Conservation (phyloP, 2,797 vertebrate genomes). For the Bradypus variegatus region DNA sequence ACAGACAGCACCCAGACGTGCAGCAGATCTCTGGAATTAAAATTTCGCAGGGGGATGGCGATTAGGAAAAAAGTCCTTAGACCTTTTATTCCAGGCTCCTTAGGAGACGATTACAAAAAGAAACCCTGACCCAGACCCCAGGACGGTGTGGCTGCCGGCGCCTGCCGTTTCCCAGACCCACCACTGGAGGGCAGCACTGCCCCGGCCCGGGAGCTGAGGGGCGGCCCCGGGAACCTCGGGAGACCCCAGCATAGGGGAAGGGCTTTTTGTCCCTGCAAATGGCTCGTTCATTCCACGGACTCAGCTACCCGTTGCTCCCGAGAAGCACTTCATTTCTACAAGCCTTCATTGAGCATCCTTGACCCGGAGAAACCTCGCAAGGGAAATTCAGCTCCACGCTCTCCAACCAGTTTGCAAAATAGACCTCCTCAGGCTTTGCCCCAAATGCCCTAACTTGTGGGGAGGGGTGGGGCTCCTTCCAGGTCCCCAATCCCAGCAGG, state of each 20-base stretch:
- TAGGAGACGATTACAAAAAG: background rate
- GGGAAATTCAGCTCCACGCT: background rate
- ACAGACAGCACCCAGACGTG: background rate
- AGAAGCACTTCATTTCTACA: background rate
- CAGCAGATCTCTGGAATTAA: background rate
- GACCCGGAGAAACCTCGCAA: background rate
- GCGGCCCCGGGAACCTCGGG: background rate
- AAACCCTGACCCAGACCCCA: background rate
- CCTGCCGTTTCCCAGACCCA: background rate
- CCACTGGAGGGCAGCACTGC: background rate
- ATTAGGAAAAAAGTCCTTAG: background rate
- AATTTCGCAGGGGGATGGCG: background rate
- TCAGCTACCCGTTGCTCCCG: background rate
- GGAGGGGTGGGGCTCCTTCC: too few relatives aligned
- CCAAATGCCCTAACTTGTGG: too few relatives aligned
- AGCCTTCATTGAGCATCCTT: fast-evolving
- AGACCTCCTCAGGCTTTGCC: background rate
- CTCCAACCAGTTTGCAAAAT: too few relatives aligned
- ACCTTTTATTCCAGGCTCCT: background rate
- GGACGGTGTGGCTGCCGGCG: background rate
- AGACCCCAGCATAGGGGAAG: too few relatives aligned
- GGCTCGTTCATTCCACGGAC: too few relatives aligned
- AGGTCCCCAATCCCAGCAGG: background rate
- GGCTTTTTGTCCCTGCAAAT: too few relatives aligned
- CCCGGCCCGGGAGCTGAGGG: fast-evolving